Base-by-base conservation (phyloP, 2,888 invertebrate genomes). In the Hydrotaea cyrtoneurina region DNA sequence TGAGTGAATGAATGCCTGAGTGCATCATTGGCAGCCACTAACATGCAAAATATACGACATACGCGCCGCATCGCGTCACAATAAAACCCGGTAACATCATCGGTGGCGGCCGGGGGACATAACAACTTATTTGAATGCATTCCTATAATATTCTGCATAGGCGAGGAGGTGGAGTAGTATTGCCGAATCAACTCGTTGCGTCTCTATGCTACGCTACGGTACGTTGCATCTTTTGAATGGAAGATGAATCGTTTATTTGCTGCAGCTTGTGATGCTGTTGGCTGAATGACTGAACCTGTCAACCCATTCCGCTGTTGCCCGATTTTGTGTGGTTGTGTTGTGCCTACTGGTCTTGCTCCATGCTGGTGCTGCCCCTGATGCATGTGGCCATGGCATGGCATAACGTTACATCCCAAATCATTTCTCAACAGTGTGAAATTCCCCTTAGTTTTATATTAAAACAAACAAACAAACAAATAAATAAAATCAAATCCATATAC, bases 371-470 rank as follows among this genome's bases (percentile, higher is more conserved):
- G 43, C 19, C 5, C 7, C 57, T 59, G 62, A 46, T 69, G 43
- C 46, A 69, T 69, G 10, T 66, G 2, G 66, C 88, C 87, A 66
- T 69, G 46, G 43, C 43, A 69, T 69, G 23, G 79, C 85, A 82
- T 82, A 86, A 87, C 88, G 89, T 89, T 90, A 89, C 90, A 89
- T 90, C 90, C 90, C 90, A 90, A 90, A 90, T 88, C 86, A 90
- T 90, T 90, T 90, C 88, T 85, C 87, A 88, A 87, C 88, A 87
- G 89, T 89, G 88, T 89, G 87, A 82, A 80, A 81, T 82, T 83
- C 86, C 86, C 83, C 79, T 59, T 75, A 50, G 43, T 82, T 80
- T 62, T 55, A 64, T 55, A 72, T 62, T 72, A 55, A 69, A 74
- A 26, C 8, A 17, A 5, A 15, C 10, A 17, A 50, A n/a, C n/a